Percentiles rank a stretch among this genome's conserved stretches.
phyloP scores from a whole-genome alignment of 1,140 invertebrate species.

The Pachyrhynchus sulphureomaculatus region DNA sequence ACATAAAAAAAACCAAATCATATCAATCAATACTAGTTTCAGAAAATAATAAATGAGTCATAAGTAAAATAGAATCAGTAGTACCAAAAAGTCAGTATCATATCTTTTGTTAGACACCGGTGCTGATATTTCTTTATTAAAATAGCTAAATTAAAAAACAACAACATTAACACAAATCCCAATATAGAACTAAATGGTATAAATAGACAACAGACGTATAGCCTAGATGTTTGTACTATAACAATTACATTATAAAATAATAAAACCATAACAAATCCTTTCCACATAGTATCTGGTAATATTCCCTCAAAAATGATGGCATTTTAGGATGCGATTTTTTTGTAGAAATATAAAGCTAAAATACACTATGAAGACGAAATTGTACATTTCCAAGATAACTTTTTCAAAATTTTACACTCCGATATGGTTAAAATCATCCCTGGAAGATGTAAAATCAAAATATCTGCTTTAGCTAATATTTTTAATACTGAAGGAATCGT shows the following conservation, averaged over 20 bases:
- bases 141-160: neutral
- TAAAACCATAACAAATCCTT: neutral
- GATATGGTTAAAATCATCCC: neutral
- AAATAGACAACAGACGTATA: neutral
- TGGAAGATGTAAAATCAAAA: neutral
- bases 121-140: neutral
- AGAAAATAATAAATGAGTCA: neutral
- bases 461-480: neutral
- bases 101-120: neutral
- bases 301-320: neutral
- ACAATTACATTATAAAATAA: neutral
- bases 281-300: neutral
- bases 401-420: neutral
- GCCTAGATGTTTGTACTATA: neutral
- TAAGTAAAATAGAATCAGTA: neutral
- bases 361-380: neutral
- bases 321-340: neutral
- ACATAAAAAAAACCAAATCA: neutral
- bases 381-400: neutral
- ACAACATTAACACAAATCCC: neutral
- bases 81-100: neutral
- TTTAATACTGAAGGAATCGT: neutral
- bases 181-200: too few relatives aligned
- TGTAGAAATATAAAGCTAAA: slow-evolving; percentile 2
- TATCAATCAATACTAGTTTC: neutral